Evolutionary conservation across 2,888 invertebrate species (phyloP).

Genomic region (Panzeria rudis): DNA sequence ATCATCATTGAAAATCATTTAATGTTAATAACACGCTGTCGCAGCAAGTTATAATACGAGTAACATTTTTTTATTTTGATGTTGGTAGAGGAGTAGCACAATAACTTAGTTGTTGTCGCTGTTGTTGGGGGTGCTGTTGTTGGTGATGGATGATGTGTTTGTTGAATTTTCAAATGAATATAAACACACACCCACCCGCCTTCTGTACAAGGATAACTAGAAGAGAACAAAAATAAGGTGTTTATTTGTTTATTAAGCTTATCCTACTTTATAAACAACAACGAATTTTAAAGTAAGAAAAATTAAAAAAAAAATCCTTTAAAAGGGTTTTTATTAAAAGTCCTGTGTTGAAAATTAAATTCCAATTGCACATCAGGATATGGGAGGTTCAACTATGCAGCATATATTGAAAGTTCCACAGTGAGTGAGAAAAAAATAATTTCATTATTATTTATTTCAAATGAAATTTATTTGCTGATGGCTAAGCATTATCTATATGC

Average conservation of each 20-base stretch:
- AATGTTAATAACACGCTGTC: constrained; percentile 38
- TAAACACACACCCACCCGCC: constrained; percentile 15
- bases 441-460: no score
- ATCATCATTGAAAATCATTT: constrained; percentile 61
- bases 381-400: no score
- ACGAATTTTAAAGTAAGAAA: not conserved
- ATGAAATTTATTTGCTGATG: no score
- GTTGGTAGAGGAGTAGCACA: not conserved
- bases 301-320: not conserved
- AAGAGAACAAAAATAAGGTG: constrained; percentile 45
- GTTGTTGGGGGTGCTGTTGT: not conserved
- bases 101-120: constrained; percentile 10
- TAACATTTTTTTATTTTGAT: constrained; percentile 2
- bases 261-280: constrained; percentile 35
- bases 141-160: not conserved
- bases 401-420: no score
- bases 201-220: not conserved
- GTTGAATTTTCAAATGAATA: not conserved
- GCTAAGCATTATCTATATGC: no score
- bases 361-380: no score
- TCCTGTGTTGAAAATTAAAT: no score
- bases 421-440: no score
- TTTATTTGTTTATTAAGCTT: constrained; percentile 60
- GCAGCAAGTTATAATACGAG: constrained; percentile 14
- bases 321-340: not conserved